These are phyloP conservation scores for Felis chaus DNA, from an alignment of 2,113 vertebrate genomes.

Conservation along the genomic window DNA sequence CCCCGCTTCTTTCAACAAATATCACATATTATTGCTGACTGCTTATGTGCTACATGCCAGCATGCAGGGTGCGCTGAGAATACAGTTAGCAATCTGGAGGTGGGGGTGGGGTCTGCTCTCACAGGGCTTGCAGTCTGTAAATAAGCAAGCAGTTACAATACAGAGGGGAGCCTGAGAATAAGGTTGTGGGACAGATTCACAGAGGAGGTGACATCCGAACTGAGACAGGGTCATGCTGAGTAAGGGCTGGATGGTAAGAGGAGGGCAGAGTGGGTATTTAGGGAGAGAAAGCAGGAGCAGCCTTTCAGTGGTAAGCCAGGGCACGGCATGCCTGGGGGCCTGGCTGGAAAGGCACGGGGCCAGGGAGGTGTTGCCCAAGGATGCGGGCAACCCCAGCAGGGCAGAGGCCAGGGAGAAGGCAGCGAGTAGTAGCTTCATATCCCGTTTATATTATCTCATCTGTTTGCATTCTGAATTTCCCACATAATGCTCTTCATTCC, in stretches of 20 bases:
- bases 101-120: not conserved
- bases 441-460: not conserved
- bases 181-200: not conserved
- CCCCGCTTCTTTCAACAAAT: not conserved
- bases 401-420: fast-evolving
- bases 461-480: not conserved
- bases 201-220: not conserved
- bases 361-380: too few species aligned
- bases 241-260: not conserved
- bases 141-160: not conserved
- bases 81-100: not conserved
- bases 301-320: not conserved
- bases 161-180: not conserved
- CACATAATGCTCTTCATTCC: not conserved
- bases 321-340: fast-evolving
- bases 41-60: not conserved
- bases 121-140: not conserved
- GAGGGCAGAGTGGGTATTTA: not conserved
- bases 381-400: too few species aligned
- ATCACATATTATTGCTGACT: not conserved
- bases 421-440: fast-evolving
- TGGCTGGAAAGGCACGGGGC: fast-evolving
- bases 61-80: not conserved
- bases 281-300: not conserved
- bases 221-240: not conserved